Evolutionary conservation across 2,113 vertebrate genomes (phyloP), one percentile per base, ranked within the genome.

Genomic region (Myxocyprinus asiaticus): DNA sequence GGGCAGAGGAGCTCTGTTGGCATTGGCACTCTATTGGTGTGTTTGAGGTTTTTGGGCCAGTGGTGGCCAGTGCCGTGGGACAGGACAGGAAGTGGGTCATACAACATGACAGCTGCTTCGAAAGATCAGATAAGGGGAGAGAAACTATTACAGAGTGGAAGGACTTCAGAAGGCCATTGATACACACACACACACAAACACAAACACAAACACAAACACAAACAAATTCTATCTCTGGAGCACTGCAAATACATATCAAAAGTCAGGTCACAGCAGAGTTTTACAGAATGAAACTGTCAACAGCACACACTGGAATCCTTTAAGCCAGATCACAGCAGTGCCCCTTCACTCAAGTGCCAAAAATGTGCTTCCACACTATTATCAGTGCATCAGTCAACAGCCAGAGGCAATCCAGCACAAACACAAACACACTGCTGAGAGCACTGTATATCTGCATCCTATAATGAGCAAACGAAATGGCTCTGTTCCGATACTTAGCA

Each of bases 21-120:
- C 63, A 68, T 63, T 62, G 62, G 82, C 74, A 51, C 58, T n/a
- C n/a, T n/a, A n/a, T n/a, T 58, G 3, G n/a, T 74, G 67, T 22
- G 15, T 78, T 76, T 80, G 74, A 78, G 82, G 82, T 75, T 78
- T 84, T 47, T 42, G 53, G 61, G 65, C 69, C 81, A 68, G 72
- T 77, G 78, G 69, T 71, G 65, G 75, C 72, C 77, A 74, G 76
- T 22, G 72, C 59, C 58, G 33, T 55, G 75, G 75, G 75, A 73
- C 42, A 67, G 22, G 22, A 33, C 22, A 33, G 82, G 87, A 92
- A 91, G 77, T 90, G 86, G 92, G 91, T 92, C 91, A 91, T 75
- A 64, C 69, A 56, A 81, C 78, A 73, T 76, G 74, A 83, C 78
- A 72, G 69, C n/a, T 45, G 75, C 58, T 68, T 77, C 70, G 86